phyloP scores from a whole-genome alignment of 1,140 invertebrate genomes.

The Manduca sexta region DNA sequence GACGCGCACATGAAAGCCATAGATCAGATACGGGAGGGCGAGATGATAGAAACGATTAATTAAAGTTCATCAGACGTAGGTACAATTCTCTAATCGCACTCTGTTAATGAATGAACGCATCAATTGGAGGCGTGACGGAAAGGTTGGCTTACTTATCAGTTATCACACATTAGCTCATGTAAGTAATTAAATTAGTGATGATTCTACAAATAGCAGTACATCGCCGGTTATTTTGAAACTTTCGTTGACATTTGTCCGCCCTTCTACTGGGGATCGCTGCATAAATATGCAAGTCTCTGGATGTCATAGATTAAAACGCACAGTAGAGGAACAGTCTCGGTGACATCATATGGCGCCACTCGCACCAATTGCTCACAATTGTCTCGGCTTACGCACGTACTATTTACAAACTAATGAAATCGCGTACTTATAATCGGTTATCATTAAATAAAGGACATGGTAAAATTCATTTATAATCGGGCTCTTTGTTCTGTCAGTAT shows the following conservation, averaged over 20 bases:
- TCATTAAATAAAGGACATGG: slow-evolving; percentile 28
- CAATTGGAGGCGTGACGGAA: background rate
- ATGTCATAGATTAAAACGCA: too few relatives aligned
- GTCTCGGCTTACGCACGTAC: slow-evolving; percentile 30
- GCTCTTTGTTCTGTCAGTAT: slow-evolving; percentile 19
- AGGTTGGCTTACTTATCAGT: too few relatives aligned
- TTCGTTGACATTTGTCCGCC: too few relatives aligned
- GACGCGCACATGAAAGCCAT: slow-evolving; percentile 16
- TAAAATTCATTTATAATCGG: slow-evolving; percentile 24
- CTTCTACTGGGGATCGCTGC: too few relatives aligned
- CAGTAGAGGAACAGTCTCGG: slow-evolving; percentile 1
- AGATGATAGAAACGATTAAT: too few relatives aligned
- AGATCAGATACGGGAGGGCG: background rate
- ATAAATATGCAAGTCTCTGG: too few relatives aligned
- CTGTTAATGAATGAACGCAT: background rate
- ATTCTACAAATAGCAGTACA: too few relatives aligned
- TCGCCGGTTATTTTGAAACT: too few relatives aligned
- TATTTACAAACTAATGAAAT: slow-evolving; percentile 34
- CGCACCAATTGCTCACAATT: slow-evolving; percentile 58
- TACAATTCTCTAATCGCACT: background rate
- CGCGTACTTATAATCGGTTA: slow-evolving; percentile 30
- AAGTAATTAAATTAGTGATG: too few relatives aligned
- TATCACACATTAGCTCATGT: too few relatives aligned
- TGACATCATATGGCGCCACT: slow-evolving; percentile 61
- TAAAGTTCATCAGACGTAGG: background rate